These are phyloP conservation scores for Hetaerina americana DNA, from an alignment of 1,140 invertebrate genomes.

Conservation along the genomic window DNA sequence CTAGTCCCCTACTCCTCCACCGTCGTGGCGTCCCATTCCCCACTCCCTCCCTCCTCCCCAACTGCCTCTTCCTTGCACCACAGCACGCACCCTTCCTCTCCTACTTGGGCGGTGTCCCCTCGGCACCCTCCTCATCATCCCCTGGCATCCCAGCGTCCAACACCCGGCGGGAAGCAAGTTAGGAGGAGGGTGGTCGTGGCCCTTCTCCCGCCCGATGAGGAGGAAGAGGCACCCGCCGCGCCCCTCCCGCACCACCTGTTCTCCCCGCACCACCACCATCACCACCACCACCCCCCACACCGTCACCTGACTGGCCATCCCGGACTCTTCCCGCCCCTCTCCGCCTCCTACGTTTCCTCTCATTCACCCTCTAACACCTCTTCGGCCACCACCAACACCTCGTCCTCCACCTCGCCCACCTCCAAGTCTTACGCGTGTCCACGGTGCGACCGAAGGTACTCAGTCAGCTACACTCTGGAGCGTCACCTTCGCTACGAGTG, in stretches of 20 bases:
- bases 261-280: not conserved
- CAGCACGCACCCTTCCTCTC: too few species aligned
- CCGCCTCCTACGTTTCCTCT: too few species aligned
- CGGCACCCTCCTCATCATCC: not conserved
- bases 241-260: not conserved
- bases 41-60: too few species aligned
- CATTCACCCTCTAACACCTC: too few species aligned
- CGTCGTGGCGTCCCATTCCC: not conserved
- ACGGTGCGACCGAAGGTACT: constrained; percentile 31
- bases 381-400: not conserved
- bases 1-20: not conserved
- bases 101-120: too few species aligned
- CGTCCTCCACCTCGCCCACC: not conserved
- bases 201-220: not conserved
- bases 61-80: not conserved
- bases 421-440: constrained; percentile 26
- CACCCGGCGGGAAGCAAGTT: not conserved
- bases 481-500: constrained; percentile 30
- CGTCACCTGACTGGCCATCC: not conserved
- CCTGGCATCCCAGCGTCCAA: not conserved
- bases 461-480: constrained; percentile 29
- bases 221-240: not conserved
- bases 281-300: not conserved
- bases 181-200: not conserved
- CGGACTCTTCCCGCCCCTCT: not conserved